phyloP scores from a whole-genome alignment of 1,140 invertebrate genomes.

The Drosophila tani region DNA sequence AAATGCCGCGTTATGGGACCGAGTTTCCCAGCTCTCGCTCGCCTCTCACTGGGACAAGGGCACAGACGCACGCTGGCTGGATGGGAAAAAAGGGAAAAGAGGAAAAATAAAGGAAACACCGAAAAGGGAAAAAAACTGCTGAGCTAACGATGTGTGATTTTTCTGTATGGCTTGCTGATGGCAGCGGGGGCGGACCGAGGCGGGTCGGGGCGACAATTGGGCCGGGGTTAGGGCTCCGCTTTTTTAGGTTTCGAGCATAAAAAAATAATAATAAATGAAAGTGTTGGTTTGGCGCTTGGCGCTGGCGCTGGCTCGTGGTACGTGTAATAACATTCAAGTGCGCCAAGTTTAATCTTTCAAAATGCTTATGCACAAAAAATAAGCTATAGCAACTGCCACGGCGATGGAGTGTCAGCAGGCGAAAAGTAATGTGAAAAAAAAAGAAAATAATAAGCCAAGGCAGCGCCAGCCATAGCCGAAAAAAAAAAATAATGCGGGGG shows the following conservation, averaged over 20 bases:
- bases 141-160: slow-evolving; percentile 83
- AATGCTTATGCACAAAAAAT: slow-evolving; percentile 79
- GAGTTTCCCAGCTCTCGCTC: slow-evolving; percentile 27
- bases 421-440: slow-evolving; percentile 53
- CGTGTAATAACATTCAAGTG: slow-evolving; percentile 83
- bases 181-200: slow-evolving; percentile 11
- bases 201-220: slow-evolving; percentile 28
- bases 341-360: slow-evolving; percentile 83
- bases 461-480: slow-evolving; percentile 15
- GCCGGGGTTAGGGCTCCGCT: slow-evolving; percentile 40
- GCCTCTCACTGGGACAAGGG: slow-evolving; percentile 53
- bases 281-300: slow-evolving; percentile 75
- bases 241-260: slow-evolving; percentile 59
- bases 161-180: slow-evolving; percentile 75
- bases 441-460: slow-evolving; percentile 54
- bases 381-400: slow-evolving; percentile 42
- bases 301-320: slow-evolving; percentile 55
- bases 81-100: slow-evolving; percentile 16
- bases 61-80: slow-evolving; percentile 24
- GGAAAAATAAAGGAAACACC: slow-evolving; percentile 59
- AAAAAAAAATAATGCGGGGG: slow-evolving; percentile 66
- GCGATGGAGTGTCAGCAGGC: slow-evolving; percentile 46
- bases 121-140: slow-evolving; percentile 68
- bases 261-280: slow-evolving; percentile 84
- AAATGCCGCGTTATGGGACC: slow-evolving; percentile 82